phyloP scores from a whole-genome alignment of 2,113 vertebrate species.

The Tamias sibiricus region DNA sequence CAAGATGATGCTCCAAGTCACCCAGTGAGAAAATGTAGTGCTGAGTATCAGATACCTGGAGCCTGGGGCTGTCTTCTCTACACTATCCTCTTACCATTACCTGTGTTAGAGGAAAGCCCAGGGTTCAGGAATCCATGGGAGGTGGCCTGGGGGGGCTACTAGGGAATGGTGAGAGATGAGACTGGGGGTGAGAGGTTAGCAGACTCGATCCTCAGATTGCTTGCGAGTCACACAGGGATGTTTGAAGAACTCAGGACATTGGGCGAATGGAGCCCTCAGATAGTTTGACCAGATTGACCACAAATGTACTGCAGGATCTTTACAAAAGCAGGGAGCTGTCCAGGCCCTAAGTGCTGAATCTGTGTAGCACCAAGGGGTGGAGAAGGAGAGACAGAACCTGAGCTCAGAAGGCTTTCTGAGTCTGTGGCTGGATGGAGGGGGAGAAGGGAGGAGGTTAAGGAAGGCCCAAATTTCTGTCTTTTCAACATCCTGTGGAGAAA shows the following conservation, averaged over 20 bases:
- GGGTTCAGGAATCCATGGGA: not conserved
- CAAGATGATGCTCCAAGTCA: not conserved
- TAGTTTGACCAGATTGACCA: not conserved
- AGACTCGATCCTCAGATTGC: not conserved
- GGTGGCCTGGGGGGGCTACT: not conserved
- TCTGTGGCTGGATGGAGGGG: not conserved
- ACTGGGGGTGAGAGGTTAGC: not conserved
- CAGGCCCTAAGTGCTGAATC: not conserved
- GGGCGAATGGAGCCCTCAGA: not conserved
- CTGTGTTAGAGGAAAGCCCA: not conserved
- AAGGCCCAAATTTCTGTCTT: not conserved
- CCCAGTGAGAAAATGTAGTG: not conserved
- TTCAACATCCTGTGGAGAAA: not conserved
- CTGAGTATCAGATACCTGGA: not conserved
- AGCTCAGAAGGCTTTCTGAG: not conserved
- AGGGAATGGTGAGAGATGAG: not conserved
- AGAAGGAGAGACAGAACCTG: not conserved
- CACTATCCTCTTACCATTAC: not conserved
- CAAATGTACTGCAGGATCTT: too few species aligned
- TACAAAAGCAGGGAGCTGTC: slow-evolving; percentile 41
- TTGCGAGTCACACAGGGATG: not conserved
- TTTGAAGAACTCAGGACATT: not conserved
- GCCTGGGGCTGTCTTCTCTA: not conserved
- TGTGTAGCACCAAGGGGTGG: accelerated
- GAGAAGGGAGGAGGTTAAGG: accelerated